A percentile compares a stretch with the other conserved stretches of the same genome.
phyloP scores from a whole-genome alignment of 2,888 invertebrate genomes.

The Amphipoea lucens region DNA sequence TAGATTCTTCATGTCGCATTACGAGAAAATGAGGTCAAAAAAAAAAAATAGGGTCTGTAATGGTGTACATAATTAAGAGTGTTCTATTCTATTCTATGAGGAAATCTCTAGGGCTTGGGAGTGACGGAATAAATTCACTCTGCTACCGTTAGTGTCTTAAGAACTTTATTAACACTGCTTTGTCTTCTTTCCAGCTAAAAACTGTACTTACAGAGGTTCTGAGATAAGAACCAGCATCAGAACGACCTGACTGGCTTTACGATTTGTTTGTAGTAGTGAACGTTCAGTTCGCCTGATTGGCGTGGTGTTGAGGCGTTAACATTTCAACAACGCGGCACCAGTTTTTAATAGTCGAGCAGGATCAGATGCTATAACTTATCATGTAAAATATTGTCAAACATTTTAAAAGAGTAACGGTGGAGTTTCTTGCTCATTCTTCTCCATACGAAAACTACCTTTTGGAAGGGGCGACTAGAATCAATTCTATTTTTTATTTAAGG shows the following conservation, averaged over 20 bases:
- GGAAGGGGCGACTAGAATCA: too few relatives aligned
- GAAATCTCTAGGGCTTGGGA: too few relatives aligned
- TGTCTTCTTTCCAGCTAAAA: not conserved
- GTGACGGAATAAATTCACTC: not conserved
- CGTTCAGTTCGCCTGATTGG: not conserved
- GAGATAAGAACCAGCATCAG: not conserved
- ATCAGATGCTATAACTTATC: not conserved
- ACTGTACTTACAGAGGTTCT: not conserved
- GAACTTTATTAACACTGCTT: not conserved
- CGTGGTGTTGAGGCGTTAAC: not conserved
- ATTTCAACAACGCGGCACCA: not conserved
- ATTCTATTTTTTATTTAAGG: too few relatives aligned
- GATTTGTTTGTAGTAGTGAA: not conserved
- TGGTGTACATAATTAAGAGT: too few relatives aligned
- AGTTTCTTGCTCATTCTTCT: too few relatives aligned
- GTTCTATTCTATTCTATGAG: too few relatives aligned
- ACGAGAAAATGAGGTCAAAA: not conserved
- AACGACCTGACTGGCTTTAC: not conserved
- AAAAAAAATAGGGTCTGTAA: too few relatives aligned
- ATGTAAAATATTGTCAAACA: too few relatives aligned
- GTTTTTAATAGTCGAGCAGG: not conserved
- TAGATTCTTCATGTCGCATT: too few relatives aligned
- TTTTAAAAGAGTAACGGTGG: too few relatives aligned
- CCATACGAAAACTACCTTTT: too few relatives aligned
- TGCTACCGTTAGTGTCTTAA: not conserved